A percentile compares a stretch with the other conserved stretches of the same genome.
Conservation (phyloP, 2,888 invertebrate species). For the Keiferia lycopersicella region DNA sequence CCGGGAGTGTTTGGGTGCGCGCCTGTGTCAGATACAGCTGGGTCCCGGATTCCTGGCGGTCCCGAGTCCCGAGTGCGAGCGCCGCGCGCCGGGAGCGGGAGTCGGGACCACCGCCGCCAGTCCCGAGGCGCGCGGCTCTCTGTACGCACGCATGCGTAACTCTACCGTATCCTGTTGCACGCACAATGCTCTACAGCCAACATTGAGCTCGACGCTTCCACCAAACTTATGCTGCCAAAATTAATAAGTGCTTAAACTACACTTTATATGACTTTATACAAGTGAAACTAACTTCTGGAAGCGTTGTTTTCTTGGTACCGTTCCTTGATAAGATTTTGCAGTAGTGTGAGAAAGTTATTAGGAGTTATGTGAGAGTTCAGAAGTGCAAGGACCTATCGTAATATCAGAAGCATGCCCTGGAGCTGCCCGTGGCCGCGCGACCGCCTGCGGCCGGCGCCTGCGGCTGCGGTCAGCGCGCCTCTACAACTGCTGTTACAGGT, state of each 20-base stretch:
- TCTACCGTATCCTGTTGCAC: constrained; percentile 57
- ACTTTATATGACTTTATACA: neutral
- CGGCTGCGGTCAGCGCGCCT: constrained; percentile 62
- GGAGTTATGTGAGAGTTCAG: constrained; percentile 47
- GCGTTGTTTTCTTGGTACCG: neutral
- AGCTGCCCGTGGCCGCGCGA: constrained; percentile 74
- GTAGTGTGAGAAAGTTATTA: constrained; percentile 34
- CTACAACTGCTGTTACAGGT: constrained; percentile 64
- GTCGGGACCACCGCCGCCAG: constrained; percentile 40
- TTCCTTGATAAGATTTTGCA: constrained; percentile 20
- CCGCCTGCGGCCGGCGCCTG: constrained; percentile 52
- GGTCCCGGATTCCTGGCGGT: constrained; percentile 11
- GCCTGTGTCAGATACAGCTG: constrained; percentile 15
- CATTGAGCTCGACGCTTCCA: constrained; percentile 9
- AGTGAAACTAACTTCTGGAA: neutral
- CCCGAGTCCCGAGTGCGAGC: constrained; percentile 52
- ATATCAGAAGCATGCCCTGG: constrained; percentile 65
- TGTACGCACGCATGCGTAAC: constrained; percentile 62
- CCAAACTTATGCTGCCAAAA: constrained; percentile 4
- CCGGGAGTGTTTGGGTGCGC: constrained; percentile 45
- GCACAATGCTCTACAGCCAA: constrained; percentile 26
- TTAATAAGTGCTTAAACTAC: neutral
- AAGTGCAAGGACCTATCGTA: constrained; percentile 47
- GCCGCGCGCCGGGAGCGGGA: constrained; percentile 28
- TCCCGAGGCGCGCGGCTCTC: constrained; percentile 59